phyloP scores from a whole-genome alignment of 2,113 vertebrate genomes.

The Scalopus aquaticus region DNA sequence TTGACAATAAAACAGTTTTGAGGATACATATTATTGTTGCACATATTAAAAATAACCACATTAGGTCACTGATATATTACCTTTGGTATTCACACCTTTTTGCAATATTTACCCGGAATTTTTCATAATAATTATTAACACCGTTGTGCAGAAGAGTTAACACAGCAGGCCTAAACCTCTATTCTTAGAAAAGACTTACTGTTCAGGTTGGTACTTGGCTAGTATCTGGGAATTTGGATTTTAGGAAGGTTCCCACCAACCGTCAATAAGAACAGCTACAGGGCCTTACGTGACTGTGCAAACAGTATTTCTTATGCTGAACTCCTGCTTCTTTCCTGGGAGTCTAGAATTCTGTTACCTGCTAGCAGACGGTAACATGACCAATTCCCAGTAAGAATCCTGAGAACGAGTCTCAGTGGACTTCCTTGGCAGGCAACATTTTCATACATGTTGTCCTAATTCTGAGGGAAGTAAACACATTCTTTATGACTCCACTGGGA shows the following conservation, averaged over 20 bases:
- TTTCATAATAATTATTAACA: neutral
- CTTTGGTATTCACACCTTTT: neutral
- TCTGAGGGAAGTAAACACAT: neutral
- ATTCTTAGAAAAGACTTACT: neutral
- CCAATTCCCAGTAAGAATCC: neutral
- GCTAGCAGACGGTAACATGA: neutral
- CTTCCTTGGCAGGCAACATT: neutral
- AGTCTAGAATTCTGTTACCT: conserved; percentile 8
- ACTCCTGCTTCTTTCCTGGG: neutral
- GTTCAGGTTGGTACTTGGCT: neutral
- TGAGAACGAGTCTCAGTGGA: neutral
- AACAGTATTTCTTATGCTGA: neutral
- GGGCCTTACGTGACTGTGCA: neutral
- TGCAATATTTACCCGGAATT: neutral
- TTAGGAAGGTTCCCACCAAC: neutral
- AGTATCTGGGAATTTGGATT: neutral
- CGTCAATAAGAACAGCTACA: neutral
- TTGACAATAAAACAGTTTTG: neutral
- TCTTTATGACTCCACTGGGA: neutral
- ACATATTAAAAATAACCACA: conserved; percentile 1
- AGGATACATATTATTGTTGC: neutral
- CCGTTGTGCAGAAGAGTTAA: neutral
- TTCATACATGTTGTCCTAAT: neutral
- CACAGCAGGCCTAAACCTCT: neutral
- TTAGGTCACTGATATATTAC: neutral